These are phyloP conservation scores for Sebastes wilsoni DNA, from an alignment of 2,797 vertebrate genomes.

Conservation along the genomic window DNA sequence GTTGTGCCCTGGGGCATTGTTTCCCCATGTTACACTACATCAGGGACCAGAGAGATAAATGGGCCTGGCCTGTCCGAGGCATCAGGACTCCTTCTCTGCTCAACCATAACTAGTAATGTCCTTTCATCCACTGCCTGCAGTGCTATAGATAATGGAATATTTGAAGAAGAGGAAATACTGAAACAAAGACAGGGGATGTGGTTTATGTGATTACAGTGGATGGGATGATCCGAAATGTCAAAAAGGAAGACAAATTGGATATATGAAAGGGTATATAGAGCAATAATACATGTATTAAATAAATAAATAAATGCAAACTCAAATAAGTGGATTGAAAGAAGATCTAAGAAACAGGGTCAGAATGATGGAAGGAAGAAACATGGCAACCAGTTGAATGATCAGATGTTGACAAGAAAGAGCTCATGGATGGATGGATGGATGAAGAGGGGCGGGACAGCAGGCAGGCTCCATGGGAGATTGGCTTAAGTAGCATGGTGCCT, in stretches of 20 bases:
- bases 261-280: not conserved
- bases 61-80: constrained; percentile 67
- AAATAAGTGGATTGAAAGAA: not conserved
- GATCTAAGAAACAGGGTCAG: not conserved
- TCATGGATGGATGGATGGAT: constrained; percentile 24
- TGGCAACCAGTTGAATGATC: constrained; percentile 12
- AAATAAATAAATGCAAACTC: constrained; percentile 7
- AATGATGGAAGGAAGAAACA: not conserved
- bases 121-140: constrained; percentile 70
- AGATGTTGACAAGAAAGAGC: constrained; percentile 27
- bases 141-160: constrained; percentile 65
- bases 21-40: constrained; percentile 75
- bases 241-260: constrained; percentile 3
- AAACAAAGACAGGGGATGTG: constrained; percentile 48
- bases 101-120: constrained; percentile 75
- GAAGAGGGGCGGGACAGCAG: constrained; percentile 58
- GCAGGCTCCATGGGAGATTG: constrained; percentile 64
- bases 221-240: constrained; percentile 43
- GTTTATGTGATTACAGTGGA: constrained; percentile 35
- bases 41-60: constrained; percentile 76
- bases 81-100: constrained; percentile 64
- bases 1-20: constrained; percentile 67
- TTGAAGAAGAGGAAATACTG: constrained; percentile 57
- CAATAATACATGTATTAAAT: not conserved
- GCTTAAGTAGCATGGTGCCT: constrained; percentile 69